Evolutionary conservation across 1,140 invertebrate genomes (phyloP).

Genomic region (Conus ventricosus): DNA sequence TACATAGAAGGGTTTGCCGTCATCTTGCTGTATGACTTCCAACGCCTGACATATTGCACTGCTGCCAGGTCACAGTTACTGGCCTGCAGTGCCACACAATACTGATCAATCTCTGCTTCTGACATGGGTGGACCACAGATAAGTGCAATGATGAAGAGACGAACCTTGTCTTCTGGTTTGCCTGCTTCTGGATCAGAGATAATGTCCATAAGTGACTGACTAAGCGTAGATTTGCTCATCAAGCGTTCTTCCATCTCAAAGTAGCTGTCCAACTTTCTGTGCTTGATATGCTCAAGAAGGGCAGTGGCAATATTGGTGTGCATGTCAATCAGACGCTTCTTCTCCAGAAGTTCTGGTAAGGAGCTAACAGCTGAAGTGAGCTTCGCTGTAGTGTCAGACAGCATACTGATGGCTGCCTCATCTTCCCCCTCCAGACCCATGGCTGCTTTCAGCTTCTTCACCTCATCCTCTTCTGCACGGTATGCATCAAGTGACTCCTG

Average conservation of each 20-base stretch:
- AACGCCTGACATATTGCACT: slow-evolving; percentile 90
- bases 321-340: slow-evolving; percentile 98
- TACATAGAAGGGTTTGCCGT: slow-evolving; percentile 77
- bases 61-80: slow-evolving; percentile 90
- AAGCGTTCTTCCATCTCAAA: slow-evolving; percentile 99
- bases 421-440: slow-evolving; percentile 83
- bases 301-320: slow-evolving; percentile 98
- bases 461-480: slow-evolving; percentile 94
- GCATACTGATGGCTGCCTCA: slow-evolving; percentile 80
- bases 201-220: slow-evolving; percentile 74
- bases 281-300: slow-evolving; percentile 91
- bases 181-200: slow-evolving; percentile 88
- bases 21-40: slow-evolving; percentile 93
- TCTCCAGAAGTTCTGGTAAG: slow-evolving; percentile 96
- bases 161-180: slow-evolving; percentile 89
- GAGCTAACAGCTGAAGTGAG: slow-evolving; percentile 95
- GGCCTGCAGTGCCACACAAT: slow-evolving; percentile 84
- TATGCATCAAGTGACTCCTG: slow-evolving; percentile 98
- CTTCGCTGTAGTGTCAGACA: slow-evolving; percentile 95
- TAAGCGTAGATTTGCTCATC: slow-evolving; percentile 81
- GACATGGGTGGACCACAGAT: slow-evolving; percentile 87
- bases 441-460: slow-evolving; percentile 93
- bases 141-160: slow-evolving; percentile 96
- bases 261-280: slow-evolving; percentile 92
- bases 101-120: slow-evolving; percentile 89